A percentile compares a stretch with the other conserved stretches of the same genome.
These are phyloP conservation scores for Strix aluco DNA, from an alignment of 2,113 vertebrate genomes.

Conservation along the genomic window DNA sequence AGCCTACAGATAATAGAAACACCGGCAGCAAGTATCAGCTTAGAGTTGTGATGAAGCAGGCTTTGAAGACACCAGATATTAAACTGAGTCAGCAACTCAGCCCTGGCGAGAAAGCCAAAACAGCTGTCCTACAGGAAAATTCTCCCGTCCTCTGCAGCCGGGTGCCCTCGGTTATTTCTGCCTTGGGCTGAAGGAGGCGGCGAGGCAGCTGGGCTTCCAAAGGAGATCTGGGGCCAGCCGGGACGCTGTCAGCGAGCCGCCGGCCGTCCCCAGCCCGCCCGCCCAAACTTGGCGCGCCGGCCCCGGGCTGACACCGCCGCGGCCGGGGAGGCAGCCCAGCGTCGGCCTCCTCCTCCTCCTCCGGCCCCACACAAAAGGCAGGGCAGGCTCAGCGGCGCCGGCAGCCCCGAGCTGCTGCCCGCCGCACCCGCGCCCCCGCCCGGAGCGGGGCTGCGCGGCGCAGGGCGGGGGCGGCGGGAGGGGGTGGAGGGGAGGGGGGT, in stretches of 20 bases:
- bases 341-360: neutral
- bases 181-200: neutral
- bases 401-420: conserved; percentile 50
- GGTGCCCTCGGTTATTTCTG: neutral
- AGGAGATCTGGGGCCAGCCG: neutral
- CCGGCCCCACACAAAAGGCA: conserved; percentile 26
- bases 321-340: neutral
- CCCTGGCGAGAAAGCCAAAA: neutral
- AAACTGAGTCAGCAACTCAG: conserved; percentile 31
- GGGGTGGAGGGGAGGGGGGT: neutral
- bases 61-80: neutral
- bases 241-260: neutral
- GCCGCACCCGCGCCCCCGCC: neutral
- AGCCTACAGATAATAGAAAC: neutral
- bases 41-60: neutral
- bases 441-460: neutral
- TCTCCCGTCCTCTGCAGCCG: neutral
- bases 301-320: neutral
- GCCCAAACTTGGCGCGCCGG: neutral
- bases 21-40: neutral
- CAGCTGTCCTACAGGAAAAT: conserved; percentile 1
- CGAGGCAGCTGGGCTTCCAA: neutral
- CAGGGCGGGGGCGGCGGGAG: neutral
- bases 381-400: neutral
- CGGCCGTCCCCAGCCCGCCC: conserved; percentile 10